Evolutionary conservation across 2,888 invertebrate species (phyloP), one percentile per base, ranked within the genome.

Genomic region (Teinopalpus imperialis): DNA sequence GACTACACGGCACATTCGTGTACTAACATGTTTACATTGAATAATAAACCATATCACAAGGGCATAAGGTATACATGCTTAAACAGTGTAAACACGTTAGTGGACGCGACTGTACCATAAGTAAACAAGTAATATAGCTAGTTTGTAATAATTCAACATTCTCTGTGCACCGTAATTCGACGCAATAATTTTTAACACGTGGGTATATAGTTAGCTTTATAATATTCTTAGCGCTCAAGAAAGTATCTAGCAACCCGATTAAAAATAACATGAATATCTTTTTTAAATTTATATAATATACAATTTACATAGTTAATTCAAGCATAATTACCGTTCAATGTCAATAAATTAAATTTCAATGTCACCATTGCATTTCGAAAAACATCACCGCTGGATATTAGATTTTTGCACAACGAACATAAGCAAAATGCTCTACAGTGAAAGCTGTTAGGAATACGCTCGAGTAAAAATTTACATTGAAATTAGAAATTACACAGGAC

Each of bases 231-330:
- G 71, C 68, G 68, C 60, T 64, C 74, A 73, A 59, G 67, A 75
- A 74, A 73, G 72, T 74, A 78, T 77, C 81, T 82, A 83, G 80
- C 82, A 81, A 81, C 80, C 77, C 75, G 78, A 80, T 70, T 81
- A 81, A 85, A 45, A 85, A 70, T 70, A 85, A 82, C 75, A 72
- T 71, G 73, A 73, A 70, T 73, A 75, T 75, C 77, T 78, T 68
- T 66, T 74, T 72, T 78, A 78, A 29, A 40, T 72, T 74, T 68
- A 72, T 78, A 79, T 63, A 83, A 81, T 82, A 81, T 85, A 85
- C 83, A 81, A 77, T 74, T 78, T 81, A 82, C 76, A 82, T 70
- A 70, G 61, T 76, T 65, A 70, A 75, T 78, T 59, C 71, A 81
- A 83, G 85, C 82, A 74, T 72, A 71, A 70, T 75, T 61, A 69